These are phyloP conservation scores for Drosophila borealis DNA, from an alignment of 2,888 invertebrate genomes.

Conservation along the genomic window DNA sequence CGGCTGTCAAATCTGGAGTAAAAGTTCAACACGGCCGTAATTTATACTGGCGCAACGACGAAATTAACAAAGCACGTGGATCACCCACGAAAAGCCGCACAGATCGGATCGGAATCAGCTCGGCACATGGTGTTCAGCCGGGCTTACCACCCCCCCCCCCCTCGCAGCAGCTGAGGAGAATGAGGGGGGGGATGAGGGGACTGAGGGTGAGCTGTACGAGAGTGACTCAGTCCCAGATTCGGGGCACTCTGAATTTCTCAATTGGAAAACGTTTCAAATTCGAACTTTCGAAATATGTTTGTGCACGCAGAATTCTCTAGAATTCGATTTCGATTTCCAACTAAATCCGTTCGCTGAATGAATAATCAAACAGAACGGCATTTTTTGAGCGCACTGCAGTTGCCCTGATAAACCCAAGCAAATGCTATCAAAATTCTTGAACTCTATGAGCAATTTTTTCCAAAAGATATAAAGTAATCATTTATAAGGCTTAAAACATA, in stretches of 20 bases:
- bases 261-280: constrained; percentile 5
- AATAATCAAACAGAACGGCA: constrained; percentile 23
- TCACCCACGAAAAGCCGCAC: constrained; percentile 25
- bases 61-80: constrained; percentile 61
- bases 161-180: neutral
- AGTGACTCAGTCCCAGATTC: neutral
- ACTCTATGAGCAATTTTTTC: too few species aligned
- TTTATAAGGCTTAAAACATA: too few species aligned
- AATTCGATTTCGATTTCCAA: constrained; percentile 15
- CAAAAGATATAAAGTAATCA: too few species aligned
- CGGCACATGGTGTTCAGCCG: too few species aligned
- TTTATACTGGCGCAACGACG: constrained; percentile 54
- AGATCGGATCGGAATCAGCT: too few species aligned
- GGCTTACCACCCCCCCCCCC: too few species aligned
- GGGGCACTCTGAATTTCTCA: neutral
- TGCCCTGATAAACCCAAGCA: neutral
- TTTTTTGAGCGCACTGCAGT: constrained; percentile 14
- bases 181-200: neutral
- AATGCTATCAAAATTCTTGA: too few species aligned
- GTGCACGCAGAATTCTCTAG: constrained; percentile 12
- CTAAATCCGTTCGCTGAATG: constrained; percentile 21
- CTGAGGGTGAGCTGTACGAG: neutral
- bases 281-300: constrained; percentile 26
- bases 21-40: constrained; percentile 67
- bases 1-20: constrained; percentile 66